A percentile compares a stretch with the other conserved stretches of the same genome.
phyloP scores from a whole-genome alignment of 2,113 vertebrate species.

The Corythoichthys haematopterus region DNA sequence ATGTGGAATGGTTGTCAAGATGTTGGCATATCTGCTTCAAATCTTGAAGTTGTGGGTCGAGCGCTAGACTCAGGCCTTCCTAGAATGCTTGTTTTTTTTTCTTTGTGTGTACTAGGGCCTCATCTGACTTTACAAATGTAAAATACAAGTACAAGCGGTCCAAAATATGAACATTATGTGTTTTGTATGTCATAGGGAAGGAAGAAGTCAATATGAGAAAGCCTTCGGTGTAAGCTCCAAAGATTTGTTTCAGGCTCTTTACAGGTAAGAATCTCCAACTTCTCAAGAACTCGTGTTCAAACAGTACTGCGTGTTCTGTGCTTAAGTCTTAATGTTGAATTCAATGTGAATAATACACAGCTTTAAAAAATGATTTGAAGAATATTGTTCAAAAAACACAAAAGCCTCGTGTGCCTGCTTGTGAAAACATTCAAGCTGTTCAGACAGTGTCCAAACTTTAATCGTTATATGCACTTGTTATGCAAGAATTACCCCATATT shows the following conservation, averaged over 20 bases:
- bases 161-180: background rate
- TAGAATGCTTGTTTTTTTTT: background rate
- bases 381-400: too few species aligned
- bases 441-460: background rate
- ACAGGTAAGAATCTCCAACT: constrained; percentile 73
- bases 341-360: background rate
- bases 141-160: background rate
- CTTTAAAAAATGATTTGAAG: background rate
- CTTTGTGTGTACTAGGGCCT: background rate
- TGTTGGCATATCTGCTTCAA: too few species aligned
- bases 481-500: background rate
- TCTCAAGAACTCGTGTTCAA: background rate
- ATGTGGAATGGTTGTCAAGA: background rate
- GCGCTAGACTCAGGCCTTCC: too few species aligned
- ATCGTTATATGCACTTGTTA: background rate
- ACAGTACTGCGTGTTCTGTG: background rate
- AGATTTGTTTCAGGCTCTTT: constrained; percentile 81
- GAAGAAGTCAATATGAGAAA: constrained; percentile 78
- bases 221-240: constrained; percentile 74
- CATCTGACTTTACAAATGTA: background rate
- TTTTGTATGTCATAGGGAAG: constrained; percentile 71
- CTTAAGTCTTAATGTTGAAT: background rate
- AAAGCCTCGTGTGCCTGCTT: background rate
- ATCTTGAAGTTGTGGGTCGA: too few species aligned
- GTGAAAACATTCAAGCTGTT: background rate